phyloP scores from a whole-genome alignment of 2,888 invertebrate genomes.

The Caenorhabditis zanzibari region DNA sequence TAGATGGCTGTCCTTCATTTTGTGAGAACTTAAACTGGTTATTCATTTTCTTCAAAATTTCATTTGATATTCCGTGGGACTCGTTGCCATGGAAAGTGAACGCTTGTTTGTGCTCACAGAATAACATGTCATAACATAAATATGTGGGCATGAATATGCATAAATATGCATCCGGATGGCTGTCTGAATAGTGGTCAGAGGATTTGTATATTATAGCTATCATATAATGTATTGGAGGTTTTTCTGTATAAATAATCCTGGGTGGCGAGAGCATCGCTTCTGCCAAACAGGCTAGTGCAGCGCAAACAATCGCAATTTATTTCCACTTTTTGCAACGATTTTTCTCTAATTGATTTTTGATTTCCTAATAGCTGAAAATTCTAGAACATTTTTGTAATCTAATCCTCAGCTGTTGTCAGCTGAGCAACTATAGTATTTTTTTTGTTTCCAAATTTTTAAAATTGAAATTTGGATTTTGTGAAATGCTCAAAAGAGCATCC shows the following conservation, averaged over 20 bases:
- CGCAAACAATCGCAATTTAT: conserved; percentile 49
- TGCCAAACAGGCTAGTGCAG: conserved; percentile 38
- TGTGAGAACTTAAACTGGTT: too few species aligned
- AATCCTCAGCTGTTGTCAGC: not conserved
- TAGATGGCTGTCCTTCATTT: not conserved
- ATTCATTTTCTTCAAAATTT: too few species aligned
- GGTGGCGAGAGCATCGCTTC: conserved; percentile 26
- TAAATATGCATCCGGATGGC: conserved; percentile 27
- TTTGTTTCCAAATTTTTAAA: too few species aligned
- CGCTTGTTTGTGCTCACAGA: conserved; percentile 15
- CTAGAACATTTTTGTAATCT: not conserved
- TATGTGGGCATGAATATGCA: conserved; percentile 24
- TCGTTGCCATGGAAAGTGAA: conserved; percentile 44
- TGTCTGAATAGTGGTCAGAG: conserved; percentile 13
- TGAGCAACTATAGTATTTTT: too few species aligned
- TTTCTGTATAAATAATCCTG: conserved; percentile 56
- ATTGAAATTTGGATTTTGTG: too few species aligned
- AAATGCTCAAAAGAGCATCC: too few species aligned
- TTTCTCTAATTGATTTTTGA: conserved; percentile 26
- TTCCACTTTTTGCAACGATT: conserved; percentile 48
- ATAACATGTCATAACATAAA: conserved; percentile 44
- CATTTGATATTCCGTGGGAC: not conserved
- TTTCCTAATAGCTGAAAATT: conserved; percentile 14
- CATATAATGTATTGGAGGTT: conserved; percentile 40
- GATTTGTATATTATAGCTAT: conserved; percentile 53